Evolutionary conservation across 2,113 vertebrate genomes (phyloP).

Genomic region (Gavialis gangeticus): DNA sequence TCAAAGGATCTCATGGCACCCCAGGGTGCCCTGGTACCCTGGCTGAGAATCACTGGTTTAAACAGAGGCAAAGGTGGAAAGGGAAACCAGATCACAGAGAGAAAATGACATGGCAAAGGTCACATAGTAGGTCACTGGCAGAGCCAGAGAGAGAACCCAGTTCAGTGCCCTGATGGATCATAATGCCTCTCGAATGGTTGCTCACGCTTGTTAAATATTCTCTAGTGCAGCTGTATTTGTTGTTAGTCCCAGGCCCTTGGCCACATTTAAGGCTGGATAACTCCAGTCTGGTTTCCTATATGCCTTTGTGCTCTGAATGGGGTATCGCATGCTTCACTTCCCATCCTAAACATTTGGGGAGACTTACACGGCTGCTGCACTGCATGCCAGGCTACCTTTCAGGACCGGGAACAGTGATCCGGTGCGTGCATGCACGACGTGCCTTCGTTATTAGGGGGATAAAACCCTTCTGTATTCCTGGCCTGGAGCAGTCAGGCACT

Average conservation of each 20-base stretch:
- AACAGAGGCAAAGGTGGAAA: not conserved
- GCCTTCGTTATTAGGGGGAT: not conserved
- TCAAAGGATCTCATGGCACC: too few relatives aligned
- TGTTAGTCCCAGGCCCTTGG: not conserved
- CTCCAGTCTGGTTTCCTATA: not conserved
- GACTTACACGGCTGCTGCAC: not conserved
- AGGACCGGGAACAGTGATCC: too few relatives aligned
- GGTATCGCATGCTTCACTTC: not conserved
- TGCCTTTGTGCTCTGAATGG: not conserved
- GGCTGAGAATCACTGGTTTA: too few relatives aligned
- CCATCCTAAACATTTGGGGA: not conserved
- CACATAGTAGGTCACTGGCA: not conserved
- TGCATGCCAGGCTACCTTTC: not conserved
- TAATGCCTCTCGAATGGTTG: not conserved
- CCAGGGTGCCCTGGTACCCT: too few relatives aligned
- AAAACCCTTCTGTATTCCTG: not conserved
- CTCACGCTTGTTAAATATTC: not conserved
- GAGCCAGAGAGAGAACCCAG: not conserved
- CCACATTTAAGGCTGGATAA: not conserved
- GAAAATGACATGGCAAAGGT: not conserved
- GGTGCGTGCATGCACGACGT: not conserved
- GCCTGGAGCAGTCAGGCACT: not conserved
- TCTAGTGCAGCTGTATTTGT: not conserved
- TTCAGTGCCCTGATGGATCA: not conserved
- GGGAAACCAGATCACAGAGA: not conserved